Conservation (phyloP, 2,888 invertebrate species). For the Ophioninae sp. region DNA sequence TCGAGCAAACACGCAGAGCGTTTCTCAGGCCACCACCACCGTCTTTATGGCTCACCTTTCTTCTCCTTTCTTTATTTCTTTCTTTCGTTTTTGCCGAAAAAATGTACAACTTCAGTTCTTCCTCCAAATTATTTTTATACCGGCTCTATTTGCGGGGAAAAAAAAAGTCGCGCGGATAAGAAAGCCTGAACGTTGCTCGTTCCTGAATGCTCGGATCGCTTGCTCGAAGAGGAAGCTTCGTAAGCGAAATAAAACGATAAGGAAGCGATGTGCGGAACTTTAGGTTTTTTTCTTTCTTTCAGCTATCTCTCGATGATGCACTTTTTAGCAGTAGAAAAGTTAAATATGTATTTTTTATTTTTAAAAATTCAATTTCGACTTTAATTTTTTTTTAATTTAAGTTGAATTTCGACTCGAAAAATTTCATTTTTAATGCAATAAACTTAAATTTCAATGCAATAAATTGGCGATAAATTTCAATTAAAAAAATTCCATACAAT, state of each 20-base stretch:
- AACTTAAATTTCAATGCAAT: no score
- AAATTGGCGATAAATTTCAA: no score
- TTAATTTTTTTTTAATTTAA: no score
- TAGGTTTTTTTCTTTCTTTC: neutral
- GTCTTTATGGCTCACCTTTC: slow-evolving; percentile 1
- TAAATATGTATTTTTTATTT: neutral
- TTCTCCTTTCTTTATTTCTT: neutral
- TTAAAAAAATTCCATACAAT: no score
- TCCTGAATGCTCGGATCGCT: neutral
- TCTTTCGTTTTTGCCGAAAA: neutral
- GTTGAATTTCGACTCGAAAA: no score
- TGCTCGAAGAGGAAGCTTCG: neutral
- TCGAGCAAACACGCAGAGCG: slow-evolving; percentile 10
- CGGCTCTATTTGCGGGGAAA: neutral
- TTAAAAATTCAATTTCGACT: no score
- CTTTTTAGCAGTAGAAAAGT: neutral
- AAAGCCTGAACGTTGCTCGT: neutral
- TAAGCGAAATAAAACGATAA: neutral
- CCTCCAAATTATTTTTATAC: neutral
- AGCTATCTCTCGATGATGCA: neutral
- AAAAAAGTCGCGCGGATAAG: neutral
- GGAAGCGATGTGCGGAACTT: neutral
- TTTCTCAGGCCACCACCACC: slow-evolving; percentile 35
- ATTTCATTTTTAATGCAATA: no score
- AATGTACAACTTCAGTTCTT: neutral